Conservation (phyloP, 1,140 invertebrate genomes). For the Papilio dardanus region DNA sequence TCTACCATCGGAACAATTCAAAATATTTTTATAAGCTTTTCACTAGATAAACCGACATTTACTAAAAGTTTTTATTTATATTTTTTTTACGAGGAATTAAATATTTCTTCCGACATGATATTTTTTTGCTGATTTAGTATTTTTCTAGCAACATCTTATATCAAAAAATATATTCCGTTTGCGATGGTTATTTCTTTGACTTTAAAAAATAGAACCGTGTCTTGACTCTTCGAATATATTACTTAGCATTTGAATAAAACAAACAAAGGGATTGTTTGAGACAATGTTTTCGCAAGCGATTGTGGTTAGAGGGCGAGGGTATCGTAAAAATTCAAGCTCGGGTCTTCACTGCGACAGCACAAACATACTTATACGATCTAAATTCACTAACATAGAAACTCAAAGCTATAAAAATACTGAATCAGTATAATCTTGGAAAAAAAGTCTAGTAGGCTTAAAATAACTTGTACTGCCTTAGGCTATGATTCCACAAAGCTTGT, state of each 20-base stretch:
- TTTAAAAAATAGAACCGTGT: constrained; percentile 43
- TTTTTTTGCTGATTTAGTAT: no score
- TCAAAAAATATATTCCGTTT: background rate
- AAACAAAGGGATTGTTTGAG: constrained; percentile 80
- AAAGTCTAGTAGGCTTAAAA: background rate
- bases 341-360: constrained; percentile 47
- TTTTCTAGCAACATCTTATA: background rate
- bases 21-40: no score
- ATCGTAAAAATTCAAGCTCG: constrained; percentile 72
- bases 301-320: constrained; percentile 76
- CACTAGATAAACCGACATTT: no score
- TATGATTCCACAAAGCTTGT: no score
- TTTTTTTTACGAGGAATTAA: no score
- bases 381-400: constrained; percentile 9
- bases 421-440: background rate
- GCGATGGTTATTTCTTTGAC: background rate
- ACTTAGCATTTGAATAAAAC: constrained; percentile 81
- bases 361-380: constrained; percentile 15
- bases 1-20: no score
- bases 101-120: no score
- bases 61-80: no score
- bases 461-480: no score
- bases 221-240: constrained; percentile 78
- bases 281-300: constrained; percentile 79
- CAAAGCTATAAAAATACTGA: background rate